These are phyloP conservation scores for Gerosis bhagava DNA, from an alignment of 2,888 invertebrate species.

Conservation along the genomic window DNA sequence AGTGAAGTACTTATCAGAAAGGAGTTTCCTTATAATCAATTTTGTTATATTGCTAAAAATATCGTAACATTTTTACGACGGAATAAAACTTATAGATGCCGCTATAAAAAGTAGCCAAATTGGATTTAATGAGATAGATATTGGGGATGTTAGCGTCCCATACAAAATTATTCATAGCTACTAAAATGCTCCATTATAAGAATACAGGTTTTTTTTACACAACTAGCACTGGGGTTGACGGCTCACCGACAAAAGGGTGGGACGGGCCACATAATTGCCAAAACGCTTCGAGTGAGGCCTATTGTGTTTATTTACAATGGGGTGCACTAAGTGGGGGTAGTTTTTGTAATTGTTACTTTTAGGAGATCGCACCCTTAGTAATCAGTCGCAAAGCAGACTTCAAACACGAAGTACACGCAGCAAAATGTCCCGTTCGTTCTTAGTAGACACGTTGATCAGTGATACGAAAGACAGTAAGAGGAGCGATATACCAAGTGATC, in stretches of 20 bases:
- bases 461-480: conserved; percentile 78
- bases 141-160: conserved; percentile 72
- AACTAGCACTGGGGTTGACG: conserved; percentile 71
- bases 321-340: conserved; percentile 80
- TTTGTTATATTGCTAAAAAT: not conserved
- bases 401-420: conserved; percentile 30
- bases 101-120: conserved; percentile 66
- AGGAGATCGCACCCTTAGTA: conserved; percentile 53
- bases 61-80: conserved; percentile 4
- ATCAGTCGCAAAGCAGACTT: conserved; percentile 59
- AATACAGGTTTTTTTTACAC: conserved; percentile 58
- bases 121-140: conserved; percentile 79
- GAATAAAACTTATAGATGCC: conserved; percentile 8
- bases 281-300: conserved; percentile 78
- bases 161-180: conserved; percentile 81
- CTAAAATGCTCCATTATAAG: conserved; percentile 75
- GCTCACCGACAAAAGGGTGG: conserved; percentile 79
- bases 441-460: conserved; percentile 91
- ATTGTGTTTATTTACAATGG: conserved; percentile 79
- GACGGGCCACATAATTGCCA: conserved; percentile 80
- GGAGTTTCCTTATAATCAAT: no score
- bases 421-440: conserved; percentile 90
- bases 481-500: conserved; percentile 62
- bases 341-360: conserved; percentile 79
- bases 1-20: no score